These are phyloP conservation scores for Momotus momota DNA, from an alignment of 2,797 vertebrate species.

Conservation along the genomic window DNA sequence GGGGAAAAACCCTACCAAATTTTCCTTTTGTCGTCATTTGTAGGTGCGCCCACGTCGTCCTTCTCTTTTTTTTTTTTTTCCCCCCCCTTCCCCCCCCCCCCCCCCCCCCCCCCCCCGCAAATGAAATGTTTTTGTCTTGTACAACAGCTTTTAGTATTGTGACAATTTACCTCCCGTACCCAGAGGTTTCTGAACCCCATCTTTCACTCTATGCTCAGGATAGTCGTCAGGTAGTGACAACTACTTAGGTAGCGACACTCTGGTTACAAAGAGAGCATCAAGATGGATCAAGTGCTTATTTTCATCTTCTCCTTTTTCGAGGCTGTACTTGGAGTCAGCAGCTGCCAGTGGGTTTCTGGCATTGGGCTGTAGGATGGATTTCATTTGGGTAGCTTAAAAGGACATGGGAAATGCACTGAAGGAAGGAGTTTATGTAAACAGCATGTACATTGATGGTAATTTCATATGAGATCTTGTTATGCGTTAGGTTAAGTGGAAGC, in stretches of 20 bases:
- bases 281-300: neutral
- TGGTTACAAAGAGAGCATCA: neutral
- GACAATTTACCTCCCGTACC: neutral
- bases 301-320: neutral
- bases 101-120: neutral
- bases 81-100: no score
- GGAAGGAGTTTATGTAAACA: neutral
- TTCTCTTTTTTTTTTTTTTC: no score
- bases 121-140: neutral
- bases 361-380: neutral
- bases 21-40: no score
- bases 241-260: no score
- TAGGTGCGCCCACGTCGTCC: no score
- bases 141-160: neutral
- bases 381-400: neutral
- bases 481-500: slow-evolving; percentile 35
- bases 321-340: neutral
- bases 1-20: no score
- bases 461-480: neutral
- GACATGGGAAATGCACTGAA: neutral
- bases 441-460: neutral
- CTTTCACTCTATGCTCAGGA: neutral
- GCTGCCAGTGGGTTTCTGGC: neutral
- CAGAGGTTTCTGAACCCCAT: neutral
- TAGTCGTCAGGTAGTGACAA: neutral